Evolutionary conservation across 2,888 invertebrate genomes (phyloP), one percentile per base, ranked within the genome.

Genomic region (Hypercompe scribonia): DNA sequence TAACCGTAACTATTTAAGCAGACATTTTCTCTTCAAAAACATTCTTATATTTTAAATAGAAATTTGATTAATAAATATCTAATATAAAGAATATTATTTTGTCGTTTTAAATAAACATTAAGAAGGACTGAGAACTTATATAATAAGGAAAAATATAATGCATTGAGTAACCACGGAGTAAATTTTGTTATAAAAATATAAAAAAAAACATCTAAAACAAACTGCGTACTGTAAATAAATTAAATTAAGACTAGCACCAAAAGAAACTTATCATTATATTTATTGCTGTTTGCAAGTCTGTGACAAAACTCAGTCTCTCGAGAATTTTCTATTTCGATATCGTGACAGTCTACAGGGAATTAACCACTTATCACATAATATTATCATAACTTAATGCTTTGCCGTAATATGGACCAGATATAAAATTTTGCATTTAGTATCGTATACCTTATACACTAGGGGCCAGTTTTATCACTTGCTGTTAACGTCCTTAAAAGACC

Each of bases 391-490:
- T 28, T 28, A 28, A 58, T 58, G 58, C 58, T 58, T 58, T 58
- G 54, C 54, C n/a, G 54, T 58, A 58, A 54, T 54, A n/a, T 54
- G 54, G n/a, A 13, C 54, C n/a, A 54, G 54, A 54, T 58, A 58
- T 58, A 58, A 28, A 13, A 28, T 58, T 28, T 13, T 58, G 58
- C 58, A 58, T 28, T 58, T 1, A 28, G 13, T n/a, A n/a, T n/a
- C n/a, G n/a, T 72, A 75, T 50, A 70, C 24, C 66, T 46, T 70
- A 54, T 54, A 54, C 13, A 54, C 54, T 54, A n/a, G 28, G 58
- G n/a, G n/a, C n/a, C n/a, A n/a, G n/a, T n/a, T n/a, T n/a, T n/a
- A n/a, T n/a, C n/a, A n/a, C n/a, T n/a, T n/a, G n/a, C n/a, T n/a
- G n/a, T n/a, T n/a, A n/a, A n/a, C n/a, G n/a, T n/a, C n/a, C n/a